Evolutionary conservation across 2,113 vertebrate genomes (phyloP).

Genomic region (Aphyosemion australe): DNA sequence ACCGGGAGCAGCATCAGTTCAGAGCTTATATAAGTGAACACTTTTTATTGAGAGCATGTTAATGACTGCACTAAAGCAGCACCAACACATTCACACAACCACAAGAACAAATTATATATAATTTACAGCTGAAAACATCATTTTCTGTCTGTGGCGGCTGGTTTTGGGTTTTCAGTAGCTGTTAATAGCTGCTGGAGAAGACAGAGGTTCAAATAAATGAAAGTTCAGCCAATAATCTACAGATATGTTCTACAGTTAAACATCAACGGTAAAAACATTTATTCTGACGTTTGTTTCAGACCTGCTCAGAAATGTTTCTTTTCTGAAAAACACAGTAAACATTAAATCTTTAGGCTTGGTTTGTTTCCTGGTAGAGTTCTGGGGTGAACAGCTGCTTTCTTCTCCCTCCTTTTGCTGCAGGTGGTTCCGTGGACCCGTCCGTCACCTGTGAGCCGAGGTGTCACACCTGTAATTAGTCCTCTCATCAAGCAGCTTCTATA

Average conservation of each 20-base stretch:
- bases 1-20: slow-evolving; percentile 11
- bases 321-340: background rate
- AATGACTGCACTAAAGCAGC: background rate
- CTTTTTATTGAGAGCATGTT: slow-evolving; percentile 28
- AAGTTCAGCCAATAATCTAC: background rate
- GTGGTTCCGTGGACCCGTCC: too few species aligned
- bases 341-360: background rate
- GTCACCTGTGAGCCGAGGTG: too few species aligned
- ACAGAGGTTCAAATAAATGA: background rate
- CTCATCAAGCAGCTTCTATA: too few species aligned
- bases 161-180: background rate
- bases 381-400: background rate
- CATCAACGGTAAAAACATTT: background rate
- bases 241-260: background rate
- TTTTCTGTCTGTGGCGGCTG: background rate
- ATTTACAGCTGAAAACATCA: background rate
- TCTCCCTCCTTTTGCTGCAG: too few species aligned
- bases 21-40: slow-evolving; percentile 17
- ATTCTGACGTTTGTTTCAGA: background rate
- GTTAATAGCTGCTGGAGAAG: background rate
- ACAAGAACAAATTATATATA: slow-evolving; percentile 4
- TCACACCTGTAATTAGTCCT: too few species aligned
- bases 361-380: background rate
- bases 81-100: background rate
- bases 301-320: background rate